Percentiles rank a stretch among this genome's conserved stretches.
phyloP scores from a whole-genome alignment of 2,797 vertebrate species.

The Danionella dracula region DNA sequence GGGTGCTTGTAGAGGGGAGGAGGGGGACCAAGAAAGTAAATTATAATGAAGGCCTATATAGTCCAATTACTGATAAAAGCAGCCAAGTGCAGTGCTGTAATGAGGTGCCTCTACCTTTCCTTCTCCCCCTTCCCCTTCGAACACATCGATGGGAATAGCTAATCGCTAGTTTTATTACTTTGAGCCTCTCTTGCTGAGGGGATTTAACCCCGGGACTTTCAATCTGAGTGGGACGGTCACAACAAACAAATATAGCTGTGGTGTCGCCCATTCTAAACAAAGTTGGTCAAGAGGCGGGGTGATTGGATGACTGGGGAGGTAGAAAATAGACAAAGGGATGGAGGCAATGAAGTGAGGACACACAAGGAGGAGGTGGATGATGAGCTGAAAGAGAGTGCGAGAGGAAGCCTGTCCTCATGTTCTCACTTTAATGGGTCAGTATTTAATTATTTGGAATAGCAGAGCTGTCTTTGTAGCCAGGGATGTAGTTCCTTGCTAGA shows the following conservation, averaged over 20 bases:
- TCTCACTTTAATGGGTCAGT: conserved; percentile 69
- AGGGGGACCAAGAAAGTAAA: conserved; percentile 83
- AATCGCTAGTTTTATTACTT: conserved; percentile 82
- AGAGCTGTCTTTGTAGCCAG: conserved; percentile 69
- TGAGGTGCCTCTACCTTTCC: conserved; percentile 98
- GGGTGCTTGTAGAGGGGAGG: conserved; percentile 59
- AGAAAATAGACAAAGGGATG: conserved; percentile 26
- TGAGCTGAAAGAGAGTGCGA: conserved; percentile 49
- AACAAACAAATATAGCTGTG: conserved; percentile 57
- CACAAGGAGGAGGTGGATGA: conserved; percentile 30
- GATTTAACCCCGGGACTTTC: conserved; percentile 65
- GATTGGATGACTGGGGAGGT: conserved; percentile 5
- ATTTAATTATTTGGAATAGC: conserved; percentile 63
- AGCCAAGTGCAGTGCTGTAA: conserved; percentile 95
- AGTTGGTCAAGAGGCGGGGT: conserved; percentile 34
- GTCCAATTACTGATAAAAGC: conserved; percentile 99
- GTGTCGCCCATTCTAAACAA: conserved; percentile 50
- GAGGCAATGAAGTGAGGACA: conserved; percentile 37
- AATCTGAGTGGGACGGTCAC: conserved; percentile 56
- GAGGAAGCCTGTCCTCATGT: conserved; percentile 61
- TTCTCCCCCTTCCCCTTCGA: conserved; percentile 61
- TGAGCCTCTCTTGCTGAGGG: conserved; percentile 68
- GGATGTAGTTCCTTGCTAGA: conserved; percentile 71
- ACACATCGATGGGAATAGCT: conserved; percentile 88
- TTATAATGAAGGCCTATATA: conserved; percentile 99